These are phyloP conservation scores for Drosophila colorata DNA, from an alignment of 2,888 invertebrate genomes.

Conservation along the genomic window DNA sequence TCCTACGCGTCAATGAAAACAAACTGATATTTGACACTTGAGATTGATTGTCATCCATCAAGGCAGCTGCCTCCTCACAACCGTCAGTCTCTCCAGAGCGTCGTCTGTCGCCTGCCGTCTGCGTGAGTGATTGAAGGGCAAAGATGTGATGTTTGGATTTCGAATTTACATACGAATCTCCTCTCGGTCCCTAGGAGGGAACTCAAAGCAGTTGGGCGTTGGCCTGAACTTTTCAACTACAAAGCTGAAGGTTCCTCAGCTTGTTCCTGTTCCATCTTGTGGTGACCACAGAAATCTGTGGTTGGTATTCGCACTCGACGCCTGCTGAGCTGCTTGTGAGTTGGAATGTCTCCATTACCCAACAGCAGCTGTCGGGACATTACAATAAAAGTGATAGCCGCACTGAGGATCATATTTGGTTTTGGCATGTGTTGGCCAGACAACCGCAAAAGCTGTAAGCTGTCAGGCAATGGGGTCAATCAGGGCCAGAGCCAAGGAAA, in stretches of 20 bases:
- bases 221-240: conserved; percentile 66
- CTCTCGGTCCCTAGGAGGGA: conserved; percentile 5
- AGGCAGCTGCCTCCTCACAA: conserved; percentile 40
- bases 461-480: conserved; percentile 23
- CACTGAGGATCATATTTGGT: conserved; percentile 32
- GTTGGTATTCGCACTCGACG: background rate
- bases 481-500: background rate
- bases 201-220: conserved; percentile 45
- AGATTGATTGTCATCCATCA: conserved; percentile 83
- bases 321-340: conserved; percentile 10
- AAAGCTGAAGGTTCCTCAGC: conserved; percentile 26
- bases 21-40: conserved; percentile 82
- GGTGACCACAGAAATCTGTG: conserved; percentile 52
- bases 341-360: conserved; percentile 45
- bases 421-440: conserved; percentile 30
- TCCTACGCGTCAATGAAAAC: conserved; percentile 75
- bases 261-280: conserved; percentile 2
- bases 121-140: conserved; percentile 69
- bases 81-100: background rate
- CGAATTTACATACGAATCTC: conserved; percentile 64
- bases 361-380: conserved; percentile 26
- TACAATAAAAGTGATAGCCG: conserved; percentile 19
- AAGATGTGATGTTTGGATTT: conserved; percentile 70
- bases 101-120: conserved; percentile 30
- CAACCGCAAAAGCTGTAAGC: conserved; percentile 40